Conservation (phyloP, 2,797 vertebrate genomes). For the Sebastes aleutianus region DNA sequence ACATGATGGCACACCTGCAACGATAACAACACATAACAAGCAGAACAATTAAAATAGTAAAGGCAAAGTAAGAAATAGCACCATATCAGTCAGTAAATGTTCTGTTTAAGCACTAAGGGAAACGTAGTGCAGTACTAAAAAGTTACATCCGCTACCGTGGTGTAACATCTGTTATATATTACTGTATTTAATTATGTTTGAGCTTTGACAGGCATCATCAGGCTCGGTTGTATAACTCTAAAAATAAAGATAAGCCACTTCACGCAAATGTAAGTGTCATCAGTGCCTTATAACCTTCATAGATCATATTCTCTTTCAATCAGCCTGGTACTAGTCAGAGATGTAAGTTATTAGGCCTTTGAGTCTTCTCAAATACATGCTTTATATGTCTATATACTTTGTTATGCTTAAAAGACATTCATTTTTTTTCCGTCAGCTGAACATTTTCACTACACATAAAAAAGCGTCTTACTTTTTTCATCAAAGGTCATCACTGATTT, state of each 20-base stretch:
- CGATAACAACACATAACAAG: not conserved
- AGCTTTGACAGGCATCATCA: not conserved
- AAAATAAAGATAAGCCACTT: not conserved
- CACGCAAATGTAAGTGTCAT: not conserved
- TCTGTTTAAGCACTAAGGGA: not conserved
- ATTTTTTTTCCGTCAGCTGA: not conserved
- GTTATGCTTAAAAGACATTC: not conserved
- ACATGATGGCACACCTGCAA: not conserved
- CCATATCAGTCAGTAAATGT: not conserved
- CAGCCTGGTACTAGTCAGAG: not conserved
- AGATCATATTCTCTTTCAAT: slow-evolving; percentile 7
- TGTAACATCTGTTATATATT: not conserved
- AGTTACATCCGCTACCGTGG: not conserved
- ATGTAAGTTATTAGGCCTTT: not conserved
- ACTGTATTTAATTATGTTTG: not conserved
- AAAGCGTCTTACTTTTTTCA: slow-evolving; percentile 2
- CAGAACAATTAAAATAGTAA: not conserved
- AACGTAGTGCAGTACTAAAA: not conserved
- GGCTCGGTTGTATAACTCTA: not conserved
- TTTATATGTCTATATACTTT: not conserved
- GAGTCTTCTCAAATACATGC: not conserved
- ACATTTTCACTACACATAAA: not conserved
- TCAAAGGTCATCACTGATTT: slow-evolving; percentile 61
- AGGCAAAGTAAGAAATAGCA: not conserved
- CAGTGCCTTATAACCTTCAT: not conserved